A percentile compares a stretch with the other conserved stretches of the same genome.
phyloP scores from a whole-genome alignment of 2,888 invertebrate genomes.

The Chrysopilus asiliformis region DNA sequence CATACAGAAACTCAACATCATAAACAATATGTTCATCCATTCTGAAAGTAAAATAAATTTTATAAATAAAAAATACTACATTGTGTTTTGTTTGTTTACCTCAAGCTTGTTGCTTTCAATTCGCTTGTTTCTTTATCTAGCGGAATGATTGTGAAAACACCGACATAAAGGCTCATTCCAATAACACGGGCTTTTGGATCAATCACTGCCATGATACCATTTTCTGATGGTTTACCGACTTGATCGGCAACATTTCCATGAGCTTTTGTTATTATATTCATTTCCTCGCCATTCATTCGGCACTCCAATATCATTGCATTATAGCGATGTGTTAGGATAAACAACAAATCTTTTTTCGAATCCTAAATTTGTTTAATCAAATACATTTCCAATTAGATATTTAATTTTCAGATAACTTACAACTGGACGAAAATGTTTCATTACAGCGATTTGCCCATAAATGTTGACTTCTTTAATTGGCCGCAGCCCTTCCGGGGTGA shows the following conservation, averaged over 20 bases:
- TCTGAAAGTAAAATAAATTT: constrained; percentile 37
- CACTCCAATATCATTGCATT: constrained; percentile 97
- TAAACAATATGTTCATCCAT: constrained; percentile 91
- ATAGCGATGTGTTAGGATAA: constrained; percentile 85
- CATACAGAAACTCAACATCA: constrained; percentile 92
- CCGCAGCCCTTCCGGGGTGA: constrained; percentile 89
- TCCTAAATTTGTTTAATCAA: constrained; percentile 43
- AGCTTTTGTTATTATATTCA: constrained; percentile 89
- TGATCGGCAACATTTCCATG: constrained; percentile 93
- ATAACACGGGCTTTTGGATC: constrained; percentile 93
- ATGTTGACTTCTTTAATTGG: constrained; percentile 91
- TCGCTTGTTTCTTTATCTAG: constrained; percentile 88
- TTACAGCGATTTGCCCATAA: constrained; percentile 86
- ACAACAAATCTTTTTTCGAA: constrained; percentile 82
- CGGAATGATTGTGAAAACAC: constrained; percentile 93
- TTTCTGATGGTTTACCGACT: constrained; percentile 90
- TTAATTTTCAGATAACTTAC: too few relatives aligned
- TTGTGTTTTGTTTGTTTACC: too few relatives aligned
- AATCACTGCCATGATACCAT: constrained; percentile 88
- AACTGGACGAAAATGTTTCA: constrained; percentile 86
- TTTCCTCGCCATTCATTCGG: constrained; percentile 56
- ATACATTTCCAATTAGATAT: background rate
- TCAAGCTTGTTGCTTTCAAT: constrained; percentile 75
- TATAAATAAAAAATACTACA: too few relatives aligned
- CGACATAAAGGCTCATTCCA: constrained; percentile 89